phyloP scores from a whole-genome alignment of 2,113 vertebrate species.

The Rhynchomys soricoides region DNA sequence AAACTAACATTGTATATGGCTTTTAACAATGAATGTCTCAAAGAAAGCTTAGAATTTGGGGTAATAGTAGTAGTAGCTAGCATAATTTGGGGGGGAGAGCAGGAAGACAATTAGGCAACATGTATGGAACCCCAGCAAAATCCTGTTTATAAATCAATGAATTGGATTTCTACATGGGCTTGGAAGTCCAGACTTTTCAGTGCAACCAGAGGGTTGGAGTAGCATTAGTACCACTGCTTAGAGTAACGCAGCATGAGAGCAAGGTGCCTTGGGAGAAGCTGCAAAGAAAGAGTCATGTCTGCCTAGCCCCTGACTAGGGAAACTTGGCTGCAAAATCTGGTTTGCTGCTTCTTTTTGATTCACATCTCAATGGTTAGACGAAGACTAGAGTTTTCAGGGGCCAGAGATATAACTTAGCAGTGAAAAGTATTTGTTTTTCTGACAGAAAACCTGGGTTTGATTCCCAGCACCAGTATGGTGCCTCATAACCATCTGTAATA shows the following conservation, averaged over 20 bases:
- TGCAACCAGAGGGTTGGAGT: neutral
- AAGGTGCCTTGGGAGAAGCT: neutral
- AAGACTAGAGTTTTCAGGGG: neutral
- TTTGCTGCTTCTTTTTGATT: constrained; percentile 6
- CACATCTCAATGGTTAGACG: neutral
- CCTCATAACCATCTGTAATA: neutral
- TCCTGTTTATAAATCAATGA: neutral
- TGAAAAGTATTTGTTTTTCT: neutral
- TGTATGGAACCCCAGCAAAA: neutral
- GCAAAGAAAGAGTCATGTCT: neutral
- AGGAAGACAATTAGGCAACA: neutral
- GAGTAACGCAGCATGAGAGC: neutral
- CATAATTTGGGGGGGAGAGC: neutral
- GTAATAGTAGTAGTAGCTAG: neutral
- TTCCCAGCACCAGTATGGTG: neutral
- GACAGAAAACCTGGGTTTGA: no score
- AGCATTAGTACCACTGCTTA: neutral
- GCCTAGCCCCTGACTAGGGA: neutral
- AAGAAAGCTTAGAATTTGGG: neutral
- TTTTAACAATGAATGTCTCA: neutral
- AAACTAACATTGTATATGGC: neutral
- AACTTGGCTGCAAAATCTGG: neutral
- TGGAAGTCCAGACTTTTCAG: neutral
- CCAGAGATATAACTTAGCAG: neutral
- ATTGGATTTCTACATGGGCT: neutral